Evolutionary conservation across 2,113 vertebrate genomes (phyloP).

Genomic region (Antechinus stuartii): DNA sequence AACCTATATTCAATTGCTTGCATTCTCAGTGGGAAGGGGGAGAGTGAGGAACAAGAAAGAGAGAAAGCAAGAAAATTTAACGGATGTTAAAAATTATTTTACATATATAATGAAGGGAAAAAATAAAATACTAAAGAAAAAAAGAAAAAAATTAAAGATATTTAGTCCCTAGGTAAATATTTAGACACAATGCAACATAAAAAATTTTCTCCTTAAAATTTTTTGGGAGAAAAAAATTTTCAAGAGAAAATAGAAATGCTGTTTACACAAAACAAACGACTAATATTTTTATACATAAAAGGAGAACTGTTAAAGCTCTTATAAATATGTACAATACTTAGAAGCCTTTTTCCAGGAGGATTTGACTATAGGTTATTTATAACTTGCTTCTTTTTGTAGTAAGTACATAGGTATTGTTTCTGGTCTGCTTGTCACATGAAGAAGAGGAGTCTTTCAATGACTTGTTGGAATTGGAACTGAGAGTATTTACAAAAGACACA

Average conservation of each 20-base stretch:
- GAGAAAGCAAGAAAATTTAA: too few species aligned
- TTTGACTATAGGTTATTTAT: background rate
- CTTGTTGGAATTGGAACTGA: background rate
- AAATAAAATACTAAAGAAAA: too few species aligned
- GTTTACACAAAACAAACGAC: background rate
- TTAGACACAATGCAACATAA: background rate
- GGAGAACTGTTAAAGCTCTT: background rate
- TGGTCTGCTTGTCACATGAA: background rate
- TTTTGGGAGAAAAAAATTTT: background rate
- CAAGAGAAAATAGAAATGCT: slow-evolving; percentile 13
- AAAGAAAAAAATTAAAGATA: slow-evolving; percentile 25
- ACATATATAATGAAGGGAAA: too few species aligned
- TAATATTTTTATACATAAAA: background rate
- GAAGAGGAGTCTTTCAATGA: background rate
- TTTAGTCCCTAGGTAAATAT: background rate
- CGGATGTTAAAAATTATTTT: too few species aligned
- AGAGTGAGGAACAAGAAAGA: too few species aligned
- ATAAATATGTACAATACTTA: background rate
- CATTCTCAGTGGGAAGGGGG: too few species aligned
- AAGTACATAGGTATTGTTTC: background rate
- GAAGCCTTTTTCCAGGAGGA: background rate
- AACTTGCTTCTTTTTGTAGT: background rate
- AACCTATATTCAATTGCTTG: too few species aligned
- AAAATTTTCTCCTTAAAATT: slow-evolving; percentile 23
- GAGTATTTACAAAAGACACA: background rate